Percentiles rank a stretch among this genome's conserved stretches.
phyloP scores from a whole-genome alignment of 2,797 vertebrate genomes.

The Momotus momota region DNA sequence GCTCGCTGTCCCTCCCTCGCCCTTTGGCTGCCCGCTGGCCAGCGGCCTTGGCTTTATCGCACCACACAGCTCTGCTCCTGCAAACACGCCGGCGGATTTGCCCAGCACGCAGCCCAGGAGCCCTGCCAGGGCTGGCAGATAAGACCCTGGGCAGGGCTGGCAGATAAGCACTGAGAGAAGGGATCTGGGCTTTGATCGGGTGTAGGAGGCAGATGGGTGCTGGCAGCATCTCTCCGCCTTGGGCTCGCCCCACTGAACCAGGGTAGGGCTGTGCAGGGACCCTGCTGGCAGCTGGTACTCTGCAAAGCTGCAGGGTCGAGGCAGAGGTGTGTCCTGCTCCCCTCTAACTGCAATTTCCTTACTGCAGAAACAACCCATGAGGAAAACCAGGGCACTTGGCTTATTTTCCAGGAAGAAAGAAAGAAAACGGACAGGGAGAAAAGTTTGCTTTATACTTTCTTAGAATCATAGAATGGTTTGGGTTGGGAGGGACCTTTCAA shows the following conservation, averaged over 20 bases:
- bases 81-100: rapidly evolving
- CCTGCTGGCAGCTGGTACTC: rapidly evolving
- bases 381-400: background rate
- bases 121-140: background rate
- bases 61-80: rapidly evolving
- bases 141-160: background rate
- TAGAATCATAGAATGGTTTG: background rate
- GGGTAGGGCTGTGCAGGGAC: background rate
- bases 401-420: background rate
- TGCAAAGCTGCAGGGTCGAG: background rate
- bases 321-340: rapidly evolving
- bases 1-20: rapidly evolving
- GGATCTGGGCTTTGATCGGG: rapidly evolving
- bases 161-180: rapidly evolving
- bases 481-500: background rate
- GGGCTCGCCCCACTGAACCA: background rate
- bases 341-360: rapidly evolving
- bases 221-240: background rate
- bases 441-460: background rate
- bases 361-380: background rate
- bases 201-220: rapidly evolving
- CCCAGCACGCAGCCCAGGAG: background rate
- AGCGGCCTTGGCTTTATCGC: rapidly evolving
- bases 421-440: background rate
- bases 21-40: background rate